Evolutionary conservation across 2,888 invertebrate genomes (phyloP), one percentile per base, ranked within the genome.

Genomic region (Caenorhabditis panamensis): DNA sequence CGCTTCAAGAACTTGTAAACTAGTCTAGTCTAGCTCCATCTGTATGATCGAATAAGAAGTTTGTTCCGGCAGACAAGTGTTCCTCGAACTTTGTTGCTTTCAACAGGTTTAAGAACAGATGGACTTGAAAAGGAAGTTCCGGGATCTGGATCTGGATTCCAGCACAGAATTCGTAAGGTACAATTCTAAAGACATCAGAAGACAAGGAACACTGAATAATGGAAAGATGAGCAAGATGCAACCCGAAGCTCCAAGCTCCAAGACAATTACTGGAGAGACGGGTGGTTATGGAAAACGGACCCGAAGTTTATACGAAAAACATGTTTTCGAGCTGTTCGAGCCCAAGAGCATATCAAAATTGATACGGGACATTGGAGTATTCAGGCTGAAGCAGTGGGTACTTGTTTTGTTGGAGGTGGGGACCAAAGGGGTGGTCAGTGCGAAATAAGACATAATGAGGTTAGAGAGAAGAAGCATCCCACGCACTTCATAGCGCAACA

Each of bases 141-240:
- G n/a, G n/a, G n/a, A n/a, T n/a, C n/a, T n/a, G n/a, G n/a, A n/a
- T n/a, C n/a, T 11, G 36, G 36, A 11, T 36, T 8, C 36, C 5
- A 36, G 5, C 6, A 36, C 5, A 36, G 36, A 36, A 11, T 36
- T 36, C 36, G 36, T 36, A 36, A 41, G 41, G 41, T 51, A 63
- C 51, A 37, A 9, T 22, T 51, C 31, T 4, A 31, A 63, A 37
- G 59, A 61, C 49, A 47, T 64, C 22, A 1, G 44, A 20, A 37
- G 44, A 20, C 26, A 67, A 18, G 26, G 47, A n/a, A 20, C 47
- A 9, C 2, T 47, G 69, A 69, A 61, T 61, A 61, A 69, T 53
- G 53, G 20, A 69, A 47, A 18, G 31, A 51, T 11, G 54, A 66
- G 54, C 54, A 66, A n/a, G n/a, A n/a, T n/a, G n/a, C n/a, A n/a